Conservation (phyloP, 2,113 vertebrate species). For the Tragelaphus imberbis region DNA sequence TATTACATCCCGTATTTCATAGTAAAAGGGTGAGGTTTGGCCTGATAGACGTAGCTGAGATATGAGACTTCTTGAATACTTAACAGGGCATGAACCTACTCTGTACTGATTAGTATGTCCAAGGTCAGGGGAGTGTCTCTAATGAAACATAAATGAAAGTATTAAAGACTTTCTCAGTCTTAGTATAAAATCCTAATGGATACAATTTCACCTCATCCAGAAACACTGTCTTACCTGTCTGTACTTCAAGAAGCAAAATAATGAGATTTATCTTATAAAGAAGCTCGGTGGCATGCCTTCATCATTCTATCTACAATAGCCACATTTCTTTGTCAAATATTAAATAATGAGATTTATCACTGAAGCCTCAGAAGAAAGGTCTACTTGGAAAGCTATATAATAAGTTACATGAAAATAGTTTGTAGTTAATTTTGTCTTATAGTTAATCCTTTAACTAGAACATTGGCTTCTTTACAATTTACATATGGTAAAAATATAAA, state of each 20-base stretch:
- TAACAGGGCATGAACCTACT: neutral
- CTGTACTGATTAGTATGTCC: neutral
- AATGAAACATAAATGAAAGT: neutral
- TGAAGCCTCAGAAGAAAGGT: neutral
- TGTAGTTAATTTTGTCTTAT: conserved; percentile 34
- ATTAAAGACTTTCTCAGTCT: neutral
- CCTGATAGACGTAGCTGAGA: neutral
- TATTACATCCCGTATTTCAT: neutral
- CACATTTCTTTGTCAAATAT: conserved; percentile 11
- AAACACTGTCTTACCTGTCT: neutral
- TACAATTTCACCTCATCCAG: neutral
- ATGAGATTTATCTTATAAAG: neutral
- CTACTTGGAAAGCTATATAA: neutral
- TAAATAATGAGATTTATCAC: neutral
- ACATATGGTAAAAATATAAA: conserved; percentile 23
- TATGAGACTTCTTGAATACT: neutral
- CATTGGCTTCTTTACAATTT: conserved; percentile 12
- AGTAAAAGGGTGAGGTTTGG: neutral
- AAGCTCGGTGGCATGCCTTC: neutral
- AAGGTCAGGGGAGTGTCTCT: neutral
- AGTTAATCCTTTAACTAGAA: neutral
- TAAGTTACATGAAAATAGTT: neutral
- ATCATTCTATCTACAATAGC: neutral
- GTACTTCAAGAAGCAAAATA: neutral
- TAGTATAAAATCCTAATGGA: neutral